Base-by-base conservation (phyloP, 37 sponge, comb jelly and placozoan genomes). In the Beroe forskalii region DNA sequence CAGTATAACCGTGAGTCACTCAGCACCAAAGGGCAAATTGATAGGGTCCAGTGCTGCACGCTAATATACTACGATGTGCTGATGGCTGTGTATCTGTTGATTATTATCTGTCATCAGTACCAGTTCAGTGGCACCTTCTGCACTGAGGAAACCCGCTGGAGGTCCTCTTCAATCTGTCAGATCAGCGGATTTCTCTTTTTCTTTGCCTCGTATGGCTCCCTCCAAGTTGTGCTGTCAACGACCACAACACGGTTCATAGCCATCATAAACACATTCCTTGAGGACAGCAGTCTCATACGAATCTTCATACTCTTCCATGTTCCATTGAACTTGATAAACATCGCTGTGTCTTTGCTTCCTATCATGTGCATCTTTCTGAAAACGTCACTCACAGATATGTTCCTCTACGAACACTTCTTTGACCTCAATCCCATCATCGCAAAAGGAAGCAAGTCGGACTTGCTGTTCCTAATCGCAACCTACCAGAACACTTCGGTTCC, bases 201-300 rank as follows among this genome's bases (percentile, higher is more conserved):
- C 38, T 27, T 32, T 17, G 1, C 72, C 17, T 35, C 72, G 33
- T 32, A 69, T 36, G 72, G 72, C 4, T 27, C 72, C 4, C 72
- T 69, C 33, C 72, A 69, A 69, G 72, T 69, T 3, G 72, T 33
- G 28, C 33, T 69, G 38, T 27, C 72, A 33, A 69, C 72, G 1
- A 69, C 37, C 32, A 9, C 32, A 0, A 32, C 37, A 14, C 27
- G 72, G 38, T 32, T 1, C 14, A 32, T 32, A 33, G 19, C 3
- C 9, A 32, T 27, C 19, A 36, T 1, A 3, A 36, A 36, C 8
- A 19, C 19, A 1, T 32, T 69, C 38, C 6, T 48, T 12, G 55
- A 48, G 55, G 55, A 48, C 6, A 17, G 12, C 12, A 33, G 39
- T 1, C 33, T 9, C 9, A 1, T 32, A 69, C 17, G 38, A 36